Base-by-base conservation (phyloP, 2,888 invertebrate genomes). In the Parnassius mnemosyne region DNA sequence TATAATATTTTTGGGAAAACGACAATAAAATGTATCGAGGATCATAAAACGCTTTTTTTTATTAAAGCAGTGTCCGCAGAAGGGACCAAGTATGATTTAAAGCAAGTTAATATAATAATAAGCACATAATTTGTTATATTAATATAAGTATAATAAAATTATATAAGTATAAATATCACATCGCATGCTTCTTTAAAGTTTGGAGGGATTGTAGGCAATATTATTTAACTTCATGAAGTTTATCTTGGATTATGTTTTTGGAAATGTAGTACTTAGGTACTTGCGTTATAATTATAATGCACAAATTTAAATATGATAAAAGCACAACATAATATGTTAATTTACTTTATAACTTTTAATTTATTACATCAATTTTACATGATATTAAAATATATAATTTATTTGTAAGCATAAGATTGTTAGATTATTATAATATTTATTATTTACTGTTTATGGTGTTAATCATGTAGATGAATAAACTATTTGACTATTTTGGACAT, bases 361-460 rank as follows among this genome's bases (percentile, higher is more conserved):
- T 34, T 7, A 34, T 34, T 34, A 34, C 34, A 7, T 34, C 34
- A 34, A 34, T 34, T 34, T 34, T 34, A 34, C 34, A 34, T 34
- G 34, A 34, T 34, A 34, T 5, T 7, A 34, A 34, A 34, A 34
- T 34, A 34, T 1, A 3, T 34, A 34, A 34, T 34, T 34, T 34
- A 34, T 34, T 34, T 34, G 34, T 34, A 34, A 34, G 34, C 34
- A 34, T 34, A 34, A 34, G 7, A 34, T 34, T 34, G 34, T 34
- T 34, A 34, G 7, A 34, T 34, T 34, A 34, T 34, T 34, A 7
- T 7, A 34, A 34, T 34, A 34, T 34, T 34, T 34, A 52, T 52
- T 61, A 47, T 61, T 25, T 10, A 57, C 16, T 61, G 51, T 57
- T 61, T 56, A 57, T 52, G 44, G 10, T 57, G 61, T 61, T 61